Base-by-base conservation (phyloP, 2,113 vertebrate genomes). In the Phyllostomus hastatus region DNA sequence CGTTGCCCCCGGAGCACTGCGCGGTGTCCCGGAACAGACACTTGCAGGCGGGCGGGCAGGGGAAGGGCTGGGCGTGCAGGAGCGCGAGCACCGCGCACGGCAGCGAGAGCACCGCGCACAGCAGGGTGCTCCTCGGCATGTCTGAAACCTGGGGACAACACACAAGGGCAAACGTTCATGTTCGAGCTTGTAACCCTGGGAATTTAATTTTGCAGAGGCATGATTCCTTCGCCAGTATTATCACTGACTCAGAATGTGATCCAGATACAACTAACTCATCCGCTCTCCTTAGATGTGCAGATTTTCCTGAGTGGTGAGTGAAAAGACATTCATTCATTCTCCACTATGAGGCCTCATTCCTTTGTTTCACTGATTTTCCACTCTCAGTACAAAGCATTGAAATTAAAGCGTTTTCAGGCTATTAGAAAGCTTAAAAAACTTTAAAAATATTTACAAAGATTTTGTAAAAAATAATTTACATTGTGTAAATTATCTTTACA, bases 21-120 rank as follows among this genome's bases (percentile, higher is more conserved):
- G 69, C 59, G 0, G 94, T 72, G 15, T 97, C 97, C 76, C 97
- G 94, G 54, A 93, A 89, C 52, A 41, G 15, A 67, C 98, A 99
- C 48, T 43, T 12, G 0, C 98, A 99, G 38, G 88, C 80, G 22
- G 79, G 52, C 0, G 98, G 98, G 75, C 98, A 99, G 91, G 93
- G 0, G 24, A 94, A 94, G 57, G 96, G 83, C 92, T 96, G 96
- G 52, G 97, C 8, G 33, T 84, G 96, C 87, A 97, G 88, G 59
- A 94, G 48, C 20, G 76, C 48, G 0, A 97, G 82, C 72, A 35
- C 38, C 0, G 17, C 33, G 7, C 98, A 96, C 81, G 97, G 76
- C 95, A 98, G 67, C 20, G 80, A 41, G 0, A 97, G 81, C 66
- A 43, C 38, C 0, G 16, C 33, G 7, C 98, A 96, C 87, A 98